A percentile compares a stretch with the other conserved stretches of the same genome.
phyloP scores from a whole-genome alignment of 2,113 vertebrate species.

The Ia io region DNA sequence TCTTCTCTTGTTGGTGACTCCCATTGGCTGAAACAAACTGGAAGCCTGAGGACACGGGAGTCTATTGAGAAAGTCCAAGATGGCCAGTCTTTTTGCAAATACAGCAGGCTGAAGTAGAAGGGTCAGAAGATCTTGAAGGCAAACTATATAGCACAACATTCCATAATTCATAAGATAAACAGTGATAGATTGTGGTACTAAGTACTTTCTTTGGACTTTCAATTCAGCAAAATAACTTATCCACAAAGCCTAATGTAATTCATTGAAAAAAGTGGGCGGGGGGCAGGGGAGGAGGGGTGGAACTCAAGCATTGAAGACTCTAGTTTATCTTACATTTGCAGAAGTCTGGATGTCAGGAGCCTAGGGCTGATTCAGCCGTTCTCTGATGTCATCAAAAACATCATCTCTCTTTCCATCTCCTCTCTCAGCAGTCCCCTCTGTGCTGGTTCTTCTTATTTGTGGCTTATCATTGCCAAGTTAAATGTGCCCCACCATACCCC shows the following conservation, averaged over 20 bases:
- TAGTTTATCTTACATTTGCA: background rate
- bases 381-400: background rate
- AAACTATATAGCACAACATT: background rate
- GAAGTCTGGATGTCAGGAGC: background rate
- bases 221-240: background rate
- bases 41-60: background rate
- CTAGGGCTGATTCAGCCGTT: background rate
- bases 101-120: background rate
- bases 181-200: background rate
- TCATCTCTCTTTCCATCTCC: background rate
- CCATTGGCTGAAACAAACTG: background rate
- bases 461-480: background rate
- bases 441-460: background rate
- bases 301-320: background rate
- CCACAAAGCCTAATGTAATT: background rate
- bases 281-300: no score
- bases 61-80: background rate
- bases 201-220: background rate
- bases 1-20: background rate
- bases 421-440: background rate
- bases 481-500: background rate
- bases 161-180: background rate
- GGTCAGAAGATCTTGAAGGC: background rate
- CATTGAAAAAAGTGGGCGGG: background rate
- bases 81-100: background rate